A percentile compares a stretch with the other conserved stretches of the same genome.
Conservation (phyloP, 2,113 vertebrate species). For the Cromileptes altivelis region DNA sequence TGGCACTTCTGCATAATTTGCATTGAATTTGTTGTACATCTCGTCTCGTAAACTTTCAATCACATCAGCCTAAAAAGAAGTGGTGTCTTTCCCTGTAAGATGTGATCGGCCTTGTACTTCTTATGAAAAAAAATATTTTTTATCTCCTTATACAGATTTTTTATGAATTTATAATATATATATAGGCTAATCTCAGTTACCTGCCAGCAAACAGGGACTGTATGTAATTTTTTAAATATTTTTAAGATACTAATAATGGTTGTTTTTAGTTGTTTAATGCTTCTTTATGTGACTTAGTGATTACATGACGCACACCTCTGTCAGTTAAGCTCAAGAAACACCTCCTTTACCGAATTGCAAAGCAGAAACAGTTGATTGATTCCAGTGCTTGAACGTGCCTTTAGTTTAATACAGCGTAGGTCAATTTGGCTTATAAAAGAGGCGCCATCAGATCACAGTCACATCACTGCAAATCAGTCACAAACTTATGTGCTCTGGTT, state of each 20-base stretch:
- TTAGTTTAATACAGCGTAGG: neutral
- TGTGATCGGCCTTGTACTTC: neutral
- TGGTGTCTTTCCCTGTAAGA: neutral
- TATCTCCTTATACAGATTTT: neutral
- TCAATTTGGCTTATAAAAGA: conserved; percentile 5
- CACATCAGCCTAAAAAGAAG: neutral
- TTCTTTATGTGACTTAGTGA: neutral
- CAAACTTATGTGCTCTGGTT: conserved; percentile 56
- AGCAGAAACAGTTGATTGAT: neutral
- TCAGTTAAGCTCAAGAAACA: neutral
- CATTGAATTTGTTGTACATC: neutral
- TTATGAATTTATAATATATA: neutral
- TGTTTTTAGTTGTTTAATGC: neutral
- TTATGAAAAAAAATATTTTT: neutral
- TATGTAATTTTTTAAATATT: neutral
- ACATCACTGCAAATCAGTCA: conserved; percentile 27
- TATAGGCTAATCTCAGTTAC: neutral
- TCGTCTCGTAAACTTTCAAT: neutral
- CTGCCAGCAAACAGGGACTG: too few relatives aligned
- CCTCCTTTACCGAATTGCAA: neutral
- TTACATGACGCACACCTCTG: neutral
- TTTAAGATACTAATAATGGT: neutral
- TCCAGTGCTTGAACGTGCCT: neutral
- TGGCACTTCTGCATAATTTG: neutral
- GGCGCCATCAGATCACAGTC: conserved; percentile 22